Evolutionary conservation across 2,113 vertebrate species (phyloP).

Genomic region (Channa argus): DNA sequence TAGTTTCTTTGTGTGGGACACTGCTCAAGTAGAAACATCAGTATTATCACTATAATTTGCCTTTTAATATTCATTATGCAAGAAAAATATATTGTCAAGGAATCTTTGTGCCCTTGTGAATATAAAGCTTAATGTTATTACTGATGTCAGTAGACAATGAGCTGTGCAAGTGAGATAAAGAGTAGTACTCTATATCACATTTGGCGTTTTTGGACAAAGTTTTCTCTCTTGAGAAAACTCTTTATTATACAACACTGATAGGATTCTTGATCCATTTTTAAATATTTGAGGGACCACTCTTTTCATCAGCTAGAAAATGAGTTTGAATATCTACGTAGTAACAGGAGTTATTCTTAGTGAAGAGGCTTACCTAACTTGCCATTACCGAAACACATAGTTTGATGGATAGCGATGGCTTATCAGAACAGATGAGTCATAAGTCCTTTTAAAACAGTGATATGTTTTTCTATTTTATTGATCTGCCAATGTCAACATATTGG

Average conservation of each 20-base stretch:
- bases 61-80: neutral
- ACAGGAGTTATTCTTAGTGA: too few species aligned
- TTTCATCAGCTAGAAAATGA: too few species aligned
- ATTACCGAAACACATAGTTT: too few species aligned
- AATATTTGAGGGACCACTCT: neutral
- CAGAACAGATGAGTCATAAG: neutral
- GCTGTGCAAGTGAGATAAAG: too few species aligned
- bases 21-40: neutral
- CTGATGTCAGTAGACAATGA: too few species aligned
- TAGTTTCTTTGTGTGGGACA: neutral
- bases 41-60: neutral
- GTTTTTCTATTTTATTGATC: constrained; percentile 1
- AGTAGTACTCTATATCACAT: too few species aligned
- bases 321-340: too few species aligned
- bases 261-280: neutral
- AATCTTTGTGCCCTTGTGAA: neutral
- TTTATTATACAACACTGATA: neutral
- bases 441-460: constrained; percentile 5
- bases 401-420: constrained; percentile 8
- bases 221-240: too few species aligned
- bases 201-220: too few species aligned
- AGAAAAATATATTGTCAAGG: neutral
- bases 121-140: neutral
- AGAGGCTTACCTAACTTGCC: too few species aligned
- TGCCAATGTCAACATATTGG: neutral